These are phyloP conservation scores for Drosophila kikkawai DNA, from an alignment of 1,140 invertebrate genomes.

Conservation along the genomic window DNA sequence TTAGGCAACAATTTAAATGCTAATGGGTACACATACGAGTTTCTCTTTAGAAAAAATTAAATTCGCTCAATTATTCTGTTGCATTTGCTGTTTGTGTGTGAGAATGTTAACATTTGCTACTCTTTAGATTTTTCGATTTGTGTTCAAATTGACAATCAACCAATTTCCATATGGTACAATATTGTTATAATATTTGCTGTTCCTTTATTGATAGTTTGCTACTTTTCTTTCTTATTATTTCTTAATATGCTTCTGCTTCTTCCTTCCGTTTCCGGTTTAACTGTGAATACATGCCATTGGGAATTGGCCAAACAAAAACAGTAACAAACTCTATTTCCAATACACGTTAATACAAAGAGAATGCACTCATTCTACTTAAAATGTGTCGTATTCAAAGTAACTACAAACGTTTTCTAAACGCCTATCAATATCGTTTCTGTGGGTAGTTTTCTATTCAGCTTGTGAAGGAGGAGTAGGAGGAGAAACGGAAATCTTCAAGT, in stretches of 20 bases:
- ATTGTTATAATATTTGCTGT: constrained; percentile 27
- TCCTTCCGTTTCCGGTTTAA: constrained; percentile 10
- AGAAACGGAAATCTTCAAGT: constrained; percentile 14
- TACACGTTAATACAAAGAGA: constrained; percentile 30
- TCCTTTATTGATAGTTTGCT: constrained; percentile 23
- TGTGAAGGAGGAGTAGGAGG: not conserved
- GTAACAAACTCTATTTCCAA: constrained; percentile 32
- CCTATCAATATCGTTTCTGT: constrained; percentile 16
- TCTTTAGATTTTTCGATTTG: constrained; percentile 17
- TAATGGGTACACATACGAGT: constrained; percentile 50
- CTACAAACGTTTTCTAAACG: constrained; percentile 26
- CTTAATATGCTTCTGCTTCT: constrained; percentile 13
- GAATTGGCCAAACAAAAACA: constrained; percentile 41
- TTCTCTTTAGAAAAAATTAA: constrained; percentile 71
- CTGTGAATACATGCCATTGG: constrained; percentile 4
- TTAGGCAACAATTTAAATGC: constrained; percentile 34
- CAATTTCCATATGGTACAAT: constrained; percentile 45
- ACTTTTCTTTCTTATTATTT: not conserved
- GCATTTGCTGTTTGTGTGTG: constrained; percentile 41
- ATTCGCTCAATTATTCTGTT: constrained; percentile 69
- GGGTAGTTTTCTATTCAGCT: constrained; percentile 45
- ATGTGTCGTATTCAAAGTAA: constrained; percentile 6
- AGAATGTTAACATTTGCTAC: constrained; percentile 60
- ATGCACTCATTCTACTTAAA: constrained; percentile 3
- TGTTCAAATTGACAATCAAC: constrained; percentile 51